Evolutionary conservation across 2,113 vertebrate species (phyloP).

Genomic region (Pogonocichla stellata): DNA sequence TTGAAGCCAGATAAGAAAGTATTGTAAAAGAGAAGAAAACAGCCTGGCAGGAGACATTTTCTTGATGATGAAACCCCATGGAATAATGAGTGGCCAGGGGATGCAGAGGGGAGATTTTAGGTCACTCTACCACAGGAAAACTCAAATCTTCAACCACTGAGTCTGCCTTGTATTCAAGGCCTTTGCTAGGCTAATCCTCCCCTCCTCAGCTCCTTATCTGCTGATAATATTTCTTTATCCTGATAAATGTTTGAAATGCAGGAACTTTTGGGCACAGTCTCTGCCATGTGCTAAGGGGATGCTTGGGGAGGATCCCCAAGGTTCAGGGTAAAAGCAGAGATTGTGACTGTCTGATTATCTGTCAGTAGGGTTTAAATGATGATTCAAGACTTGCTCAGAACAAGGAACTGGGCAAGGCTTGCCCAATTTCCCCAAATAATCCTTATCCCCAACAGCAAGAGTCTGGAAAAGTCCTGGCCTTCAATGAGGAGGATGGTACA

Average conservation of each 20-base stretch:
- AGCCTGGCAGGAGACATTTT: not conserved
- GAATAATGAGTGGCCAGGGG: not conserved
- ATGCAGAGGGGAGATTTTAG: not conserved
- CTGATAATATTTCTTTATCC: not conserved
- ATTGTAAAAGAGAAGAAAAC: not conserved
- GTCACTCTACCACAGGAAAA: not conserved
- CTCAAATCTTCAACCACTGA: accelerated
- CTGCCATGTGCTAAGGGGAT: not conserved
- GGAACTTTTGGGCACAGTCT: accelerated
- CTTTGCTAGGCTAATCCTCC: not conserved
- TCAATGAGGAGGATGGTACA: not conserved
- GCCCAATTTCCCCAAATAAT: not conserved
- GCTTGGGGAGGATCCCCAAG: not conserved
- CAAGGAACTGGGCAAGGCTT: not conserved
- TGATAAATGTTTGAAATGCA: not conserved
- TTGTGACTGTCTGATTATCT: not conserved
- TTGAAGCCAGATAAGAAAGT: not conserved
- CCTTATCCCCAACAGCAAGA: not conserved
- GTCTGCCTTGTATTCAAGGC: not conserved
- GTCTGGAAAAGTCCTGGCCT: not conserved
- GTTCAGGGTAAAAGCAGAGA: not conserved
- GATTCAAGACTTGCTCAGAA: not conserved
- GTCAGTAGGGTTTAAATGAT: not conserved
- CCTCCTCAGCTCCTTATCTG: not conserved
- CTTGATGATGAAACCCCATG: not conserved